Conservation (phyloP, 2,113 vertebrate species). For the Vicugna pacos region DNA sequence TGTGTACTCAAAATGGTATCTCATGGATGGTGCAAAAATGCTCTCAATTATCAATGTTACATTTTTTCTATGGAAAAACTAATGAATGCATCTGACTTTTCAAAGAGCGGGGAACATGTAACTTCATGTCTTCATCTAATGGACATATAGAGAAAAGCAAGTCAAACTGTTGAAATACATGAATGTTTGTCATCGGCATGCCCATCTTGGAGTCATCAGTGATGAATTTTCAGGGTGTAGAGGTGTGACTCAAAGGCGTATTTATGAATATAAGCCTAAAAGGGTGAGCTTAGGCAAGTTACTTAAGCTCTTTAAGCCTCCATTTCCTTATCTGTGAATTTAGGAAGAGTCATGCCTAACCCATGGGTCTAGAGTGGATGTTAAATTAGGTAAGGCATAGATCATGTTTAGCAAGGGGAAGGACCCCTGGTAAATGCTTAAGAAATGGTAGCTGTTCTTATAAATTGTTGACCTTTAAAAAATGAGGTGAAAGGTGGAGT, state of each 20-base stretch:
- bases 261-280: not conserved
- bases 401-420: not conserved
- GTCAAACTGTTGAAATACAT: not conserved
- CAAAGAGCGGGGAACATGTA: not conserved
- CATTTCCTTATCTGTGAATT: conserved; percentile 33
- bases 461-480: conserved; percentile 38
- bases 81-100: not conserved
- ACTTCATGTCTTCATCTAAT: not conserved
- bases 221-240: not conserved
- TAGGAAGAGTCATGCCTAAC: not conserved
- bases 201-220: not conserved
- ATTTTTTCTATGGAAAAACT: not conserved
- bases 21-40: not conserved
- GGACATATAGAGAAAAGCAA: not conserved
- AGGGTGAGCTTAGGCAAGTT: not conserved
- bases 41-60: not conserved
- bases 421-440: not conserved
- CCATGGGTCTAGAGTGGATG: not conserved
- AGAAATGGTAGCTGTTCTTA: conserved; percentile 3
- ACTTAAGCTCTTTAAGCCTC: conserved; percentile 18
- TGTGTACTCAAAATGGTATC: not conserved
- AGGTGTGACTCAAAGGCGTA: not conserved
- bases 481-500: not conserved
- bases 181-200: not conserved
- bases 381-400: not conserved